Percentiles rank a stretch among this genome's conserved stretches.
Evolutionary conservation across 2,797 vertebrate species (phyloP).

Genomic region (Crenuchus spilurus): DNA sequence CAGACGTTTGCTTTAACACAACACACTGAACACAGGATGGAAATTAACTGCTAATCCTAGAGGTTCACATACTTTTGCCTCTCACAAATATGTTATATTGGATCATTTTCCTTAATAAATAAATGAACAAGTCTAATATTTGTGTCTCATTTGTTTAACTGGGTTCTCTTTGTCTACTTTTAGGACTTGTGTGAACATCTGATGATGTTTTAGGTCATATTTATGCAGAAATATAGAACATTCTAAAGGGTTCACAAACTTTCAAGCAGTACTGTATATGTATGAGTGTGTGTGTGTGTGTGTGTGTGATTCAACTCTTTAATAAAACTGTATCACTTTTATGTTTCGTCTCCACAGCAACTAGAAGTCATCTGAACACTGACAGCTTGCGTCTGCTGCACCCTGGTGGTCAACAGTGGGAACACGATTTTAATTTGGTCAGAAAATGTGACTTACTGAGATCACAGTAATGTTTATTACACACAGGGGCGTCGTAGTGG

Average conservation of each 20-base stretch:
- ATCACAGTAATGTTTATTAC: neutral
- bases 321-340: conserved; percentile 65
- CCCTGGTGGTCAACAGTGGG: conserved; percentile 64
- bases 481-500: neutral
- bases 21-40: conserved; percentile 33
- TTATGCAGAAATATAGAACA: neutral
- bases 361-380: conserved; percentile 48
- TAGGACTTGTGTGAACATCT: no score
- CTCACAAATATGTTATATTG: no score
- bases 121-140: no score
- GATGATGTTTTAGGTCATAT: neutral
- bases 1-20: conserved; percentile 21
- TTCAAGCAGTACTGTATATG: neutral
- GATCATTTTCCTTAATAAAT: conserved; percentile 10
- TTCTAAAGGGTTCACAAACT: neutral
- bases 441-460: no score
- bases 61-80: no score
- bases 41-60: no score
- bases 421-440: neutral
- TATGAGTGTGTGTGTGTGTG: neutral
- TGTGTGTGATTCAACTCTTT: conserved; percentile 36
- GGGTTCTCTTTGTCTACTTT: no score
- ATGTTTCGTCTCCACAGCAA: conserved; percentile 76
- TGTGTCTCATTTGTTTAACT: no score
- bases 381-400: conserved; percentile 67